Evolutionary conservation across 2,888 invertebrate species (phyloP), one percentile per base, ranked within the genome.

Genomic region (Axea sp.): DNA sequence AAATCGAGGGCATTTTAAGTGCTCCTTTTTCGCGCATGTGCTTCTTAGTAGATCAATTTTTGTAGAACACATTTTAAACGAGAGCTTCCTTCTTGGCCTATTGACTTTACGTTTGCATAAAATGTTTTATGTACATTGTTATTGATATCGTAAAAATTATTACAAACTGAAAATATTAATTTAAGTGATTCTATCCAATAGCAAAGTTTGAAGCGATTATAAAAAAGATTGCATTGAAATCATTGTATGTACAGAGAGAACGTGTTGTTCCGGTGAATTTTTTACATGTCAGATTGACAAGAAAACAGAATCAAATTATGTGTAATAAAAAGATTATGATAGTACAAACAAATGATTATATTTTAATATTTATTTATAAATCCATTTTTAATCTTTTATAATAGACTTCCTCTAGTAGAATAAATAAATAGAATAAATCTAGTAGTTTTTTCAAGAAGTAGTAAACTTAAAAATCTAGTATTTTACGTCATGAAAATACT

Each of bases 71-170:
- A 9, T 24, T 35, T 51, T 3, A 9, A 55, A 55, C 11, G 53
- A 55, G 53, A 55, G 53, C 53, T 55, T 55, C 53, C 53, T 4
- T 15, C 37, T 55, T 55, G 39, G 53, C 39, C 53, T 55, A 55
- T 39, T 3, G 12, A 55, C 2, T 15, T 51, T 39, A n/a, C 6
- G 30, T 39, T 55, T 39, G 53, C 39, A 39, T 47, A 39, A 19
- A 28, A 53, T 15, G 37, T 37, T 53, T 37, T 26, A 26, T 37
- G 24, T 39, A 30, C 28, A 37, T 33, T 33, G 31, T 37, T 37
- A 37, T 53, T 11, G 28, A 37, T 26, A 33, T 26, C 37, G 28
- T 24, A 33, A 35, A 35, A 19, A 51, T 26, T 37, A 35, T 3
- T 19, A 19, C 19, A 19, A 19, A 3, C 4, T 19, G 4, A 19